Percentiles rank a stretch among this genome's conserved stretches.
These are phyloP conservation scores for Galemys pyrenaicus DNA, from an alignment of 2,113 vertebrate genomes.

Conservation along the genomic window DNA sequence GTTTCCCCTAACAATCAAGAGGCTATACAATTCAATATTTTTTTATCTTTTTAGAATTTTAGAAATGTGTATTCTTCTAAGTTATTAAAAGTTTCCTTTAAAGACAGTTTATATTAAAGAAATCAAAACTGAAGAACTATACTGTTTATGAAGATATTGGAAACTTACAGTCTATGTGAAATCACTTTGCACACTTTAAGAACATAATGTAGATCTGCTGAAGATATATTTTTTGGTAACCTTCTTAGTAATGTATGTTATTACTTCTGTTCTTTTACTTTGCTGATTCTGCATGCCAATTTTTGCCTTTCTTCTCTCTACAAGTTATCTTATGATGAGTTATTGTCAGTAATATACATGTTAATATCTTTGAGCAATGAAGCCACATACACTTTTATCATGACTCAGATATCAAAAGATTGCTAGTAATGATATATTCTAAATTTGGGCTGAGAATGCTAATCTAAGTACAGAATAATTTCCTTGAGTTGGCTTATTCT, in stretches of 20 bases:
- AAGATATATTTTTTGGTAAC: not conserved
- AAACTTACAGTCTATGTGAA: not conserved
- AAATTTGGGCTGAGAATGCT: slow-evolving; percentile 1
- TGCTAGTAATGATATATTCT: not conserved
- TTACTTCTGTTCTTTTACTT: not conserved
- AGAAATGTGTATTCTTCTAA: not conserved
- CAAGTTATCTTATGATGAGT: not conserved
- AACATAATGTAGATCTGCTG: not conserved
- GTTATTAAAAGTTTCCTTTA: not conserved
- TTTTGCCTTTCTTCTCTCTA: not conserved
- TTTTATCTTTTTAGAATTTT: slow-evolving; percentile 27
- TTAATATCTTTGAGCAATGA: slow-evolving; percentile 1
- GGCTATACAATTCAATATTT: not conserved
- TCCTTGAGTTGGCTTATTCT: not conserved
- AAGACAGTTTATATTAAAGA: not conserved
- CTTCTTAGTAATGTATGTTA: not conserved
- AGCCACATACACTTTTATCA: not conserved
- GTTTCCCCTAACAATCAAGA: slow-evolving; percentile 9
- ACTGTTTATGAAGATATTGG: not conserved
- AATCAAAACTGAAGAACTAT: not conserved
- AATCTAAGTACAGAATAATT: slow-evolving; percentile 22
- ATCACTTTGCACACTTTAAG: not conserved
- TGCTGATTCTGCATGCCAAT: not conserved
- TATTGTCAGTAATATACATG: not conserved
- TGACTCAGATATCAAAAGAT: not conserved